Evolutionary conservation across 2,888 invertebrate species (phyloP).

Genomic region (Drosophila austrosaltans): DNA sequence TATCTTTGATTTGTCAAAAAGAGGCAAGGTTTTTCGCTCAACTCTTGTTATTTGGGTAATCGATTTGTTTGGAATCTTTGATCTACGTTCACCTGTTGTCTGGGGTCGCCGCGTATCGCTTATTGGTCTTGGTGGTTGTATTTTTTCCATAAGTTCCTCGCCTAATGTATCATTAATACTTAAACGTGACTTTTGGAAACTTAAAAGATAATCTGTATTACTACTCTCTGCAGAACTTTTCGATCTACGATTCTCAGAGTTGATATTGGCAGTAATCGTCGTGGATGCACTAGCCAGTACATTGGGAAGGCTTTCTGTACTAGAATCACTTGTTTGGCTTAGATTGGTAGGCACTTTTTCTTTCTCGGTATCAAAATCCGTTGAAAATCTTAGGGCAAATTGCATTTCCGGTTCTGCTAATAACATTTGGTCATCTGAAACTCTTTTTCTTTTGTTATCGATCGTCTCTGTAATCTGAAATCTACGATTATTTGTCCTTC

Average conservation of each 20-base stretch:
- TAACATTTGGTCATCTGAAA: not conserved
- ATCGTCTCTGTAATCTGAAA: too few relatives aligned
- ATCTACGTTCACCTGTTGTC: not conserved
- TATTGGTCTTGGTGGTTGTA: not conserved
- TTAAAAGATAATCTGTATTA: not conserved
- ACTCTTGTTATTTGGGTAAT: not conserved
- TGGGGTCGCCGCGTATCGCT: conserved; percentile 22
- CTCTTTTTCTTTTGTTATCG: not conserved
- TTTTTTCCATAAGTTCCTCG: not conserved
- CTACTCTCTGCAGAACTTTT: not conserved
- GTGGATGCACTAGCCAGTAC: not conserved
- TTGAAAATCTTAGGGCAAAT: not conserved
- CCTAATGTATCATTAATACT: not conserved
- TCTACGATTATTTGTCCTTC: too few relatives aligned
- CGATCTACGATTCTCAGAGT: not conserved
- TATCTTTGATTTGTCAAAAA: too few relatives aligned
- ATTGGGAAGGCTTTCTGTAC: not conserved
- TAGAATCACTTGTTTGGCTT: not conserved
- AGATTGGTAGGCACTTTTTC: not conserved
- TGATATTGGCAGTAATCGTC: not conserved
- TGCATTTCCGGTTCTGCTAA: not conserved
- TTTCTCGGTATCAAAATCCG: not conserved
- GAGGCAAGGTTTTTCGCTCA: not conserved
- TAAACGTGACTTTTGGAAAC: not conserved
- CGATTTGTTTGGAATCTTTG: not conserved